Evolutionary conservation across 2,797 vertebrate species (phyloP), one percentile per base, ranked within the genome.

Genomic region (Remorina albescens): DNA sequence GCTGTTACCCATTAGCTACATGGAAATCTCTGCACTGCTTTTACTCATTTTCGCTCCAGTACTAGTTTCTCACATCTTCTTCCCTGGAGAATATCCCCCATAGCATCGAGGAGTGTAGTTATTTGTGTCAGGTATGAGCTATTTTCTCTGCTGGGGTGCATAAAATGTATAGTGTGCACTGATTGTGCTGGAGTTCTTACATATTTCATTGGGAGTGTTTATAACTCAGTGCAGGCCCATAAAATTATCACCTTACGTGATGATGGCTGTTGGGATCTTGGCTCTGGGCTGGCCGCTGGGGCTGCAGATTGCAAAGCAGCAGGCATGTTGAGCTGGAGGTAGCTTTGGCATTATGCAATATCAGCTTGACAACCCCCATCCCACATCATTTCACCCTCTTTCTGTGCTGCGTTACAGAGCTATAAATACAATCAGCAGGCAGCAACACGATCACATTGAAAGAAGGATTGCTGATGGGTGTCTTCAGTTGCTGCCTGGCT

Each of bases 401-500:
- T 32, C 74, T 53, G 61, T 47, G 70, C 67, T 62, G 71, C 19
- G 8, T 74, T 71, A 67, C 62, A 11, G 37, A 60, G 78, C 90
- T 91, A 91, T 74, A 86, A 92, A 91, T 93, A 90, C 67, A 5
- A 65, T 30, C 49, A 18, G 71, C 61, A 83, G 80, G 78, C 82
- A 80, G 88, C 77, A 87, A 83, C 79, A 86, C 36, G 56, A 71
- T 47, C 46, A 65, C 67, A 76, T 16, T 59, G 26, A 78, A 70
- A 82, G 65, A 76, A 19, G 76, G 85, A 85, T 79, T 74, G 73
- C 80, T 76, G 71, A 80, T 50, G 19, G 58, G 19, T 8, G 23
- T 75, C 65, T 75, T 88, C 19, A 42, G 83, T 82, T 81, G 78
- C 80, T 76, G 78, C 46, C 42, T 16, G 6, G 26, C 37, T 75